A percentile compares a stretch with the other conserved stretches of the same genome.
phyloP scores from a whole-genome alignment of 2,888 invertebrate genomes.

The Acanthoscelides obtectus region DNA sequence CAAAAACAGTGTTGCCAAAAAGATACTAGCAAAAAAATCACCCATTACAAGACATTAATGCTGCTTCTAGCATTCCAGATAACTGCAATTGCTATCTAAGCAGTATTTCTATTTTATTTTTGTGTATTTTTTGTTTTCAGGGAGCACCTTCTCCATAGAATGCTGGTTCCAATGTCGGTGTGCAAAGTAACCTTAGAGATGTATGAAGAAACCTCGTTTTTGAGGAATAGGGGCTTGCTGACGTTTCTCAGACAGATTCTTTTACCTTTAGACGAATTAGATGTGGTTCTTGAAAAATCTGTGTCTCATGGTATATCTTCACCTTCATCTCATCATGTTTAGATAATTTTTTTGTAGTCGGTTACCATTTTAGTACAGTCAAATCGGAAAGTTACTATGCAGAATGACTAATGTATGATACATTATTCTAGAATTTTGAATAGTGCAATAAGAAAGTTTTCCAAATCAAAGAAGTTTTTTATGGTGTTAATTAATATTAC shows the following conservation, averaged over 20 bases:
- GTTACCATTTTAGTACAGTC: background rate
- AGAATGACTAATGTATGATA: too few species aligned
- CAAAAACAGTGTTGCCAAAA: too few species aligned
- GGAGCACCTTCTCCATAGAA: conserved; percentile 84
- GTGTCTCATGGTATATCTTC: conserved; percentile 65
- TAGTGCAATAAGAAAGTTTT: too few species aligned
- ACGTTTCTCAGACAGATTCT: conserved; percentile 88
- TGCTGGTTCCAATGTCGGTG: conserved; percentile 86
- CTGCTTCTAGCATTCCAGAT: too few species aligned
- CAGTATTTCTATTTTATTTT: conserved; percentile 4
- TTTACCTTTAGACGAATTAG: conserved; percentile 83
- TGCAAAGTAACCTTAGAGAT: conserved; percentile 86
- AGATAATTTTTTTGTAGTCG: background rate
- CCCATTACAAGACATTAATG: too few species aligned
- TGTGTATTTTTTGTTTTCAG: conserved; percentile 58
- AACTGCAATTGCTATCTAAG: too few species aligned
- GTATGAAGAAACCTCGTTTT: conserved; percentile 95
- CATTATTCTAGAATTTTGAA: too few species aligned
- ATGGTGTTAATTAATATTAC: too few species aligned
- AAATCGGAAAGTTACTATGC: background rate
- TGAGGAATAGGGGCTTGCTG: conserved; percentile 79
- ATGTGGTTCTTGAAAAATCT: conserved; percentile 81
- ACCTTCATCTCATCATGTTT: conserved; percentile 28
- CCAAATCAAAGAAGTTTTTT: too few species aligned
- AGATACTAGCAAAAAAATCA: too few species aligned